Evolutionary conservation across 2,797 vertebrate genomes (phyloP).

Genomic region (Falco cherrug): DNA sequence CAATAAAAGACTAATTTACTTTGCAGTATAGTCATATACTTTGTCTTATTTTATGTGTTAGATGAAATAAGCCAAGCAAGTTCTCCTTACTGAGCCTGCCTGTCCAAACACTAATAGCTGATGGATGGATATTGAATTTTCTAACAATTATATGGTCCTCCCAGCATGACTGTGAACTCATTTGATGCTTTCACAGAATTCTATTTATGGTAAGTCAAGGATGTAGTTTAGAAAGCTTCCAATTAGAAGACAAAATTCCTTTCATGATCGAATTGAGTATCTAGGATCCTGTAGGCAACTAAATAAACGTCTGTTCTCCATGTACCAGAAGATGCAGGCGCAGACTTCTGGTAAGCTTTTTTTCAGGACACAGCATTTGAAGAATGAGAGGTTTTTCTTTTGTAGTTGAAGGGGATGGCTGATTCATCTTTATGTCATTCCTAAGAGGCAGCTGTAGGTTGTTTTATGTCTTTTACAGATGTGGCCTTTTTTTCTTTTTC

Average conservation of each 20-base stretch:
- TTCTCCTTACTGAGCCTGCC: neutral
- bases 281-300: neutral
- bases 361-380: neutral
- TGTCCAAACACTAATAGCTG: neutral
- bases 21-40: neutral
- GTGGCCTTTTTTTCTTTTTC: neutral
- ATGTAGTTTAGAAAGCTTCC: neutral
- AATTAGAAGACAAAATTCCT: neutral
- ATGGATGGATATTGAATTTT: neutral
- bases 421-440: neutral
- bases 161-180: neutral
- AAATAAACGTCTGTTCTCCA: neutral
- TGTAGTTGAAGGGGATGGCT: neutral
- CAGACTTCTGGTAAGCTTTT: neutral
- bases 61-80: neutral
- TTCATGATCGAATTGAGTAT: neutral
- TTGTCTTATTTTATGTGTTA: neutral
- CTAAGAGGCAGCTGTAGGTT: neutral
- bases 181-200: conserved; percentile 1
- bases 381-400: neutral
- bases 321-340: accelerated
- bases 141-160: neutral
- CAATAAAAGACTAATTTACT: neutral
- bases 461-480: neutral
- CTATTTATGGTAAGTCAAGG: neutral